phyloP scores from a whole-genome alignment of 2,113 vertebrate species.

The Lonchura striata region DNA sequence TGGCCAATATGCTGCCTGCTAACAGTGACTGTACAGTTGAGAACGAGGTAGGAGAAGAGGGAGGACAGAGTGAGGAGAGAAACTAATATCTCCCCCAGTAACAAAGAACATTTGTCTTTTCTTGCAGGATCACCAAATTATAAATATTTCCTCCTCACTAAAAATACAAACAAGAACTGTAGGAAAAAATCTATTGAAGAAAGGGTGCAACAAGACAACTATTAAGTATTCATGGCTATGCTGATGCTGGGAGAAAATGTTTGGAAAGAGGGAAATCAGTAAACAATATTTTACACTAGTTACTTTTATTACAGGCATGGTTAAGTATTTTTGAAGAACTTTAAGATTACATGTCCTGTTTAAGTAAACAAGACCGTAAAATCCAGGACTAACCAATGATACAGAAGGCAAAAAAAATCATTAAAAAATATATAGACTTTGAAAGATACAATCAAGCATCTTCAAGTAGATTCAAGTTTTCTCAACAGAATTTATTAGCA shows the following conservation, averaged over 20 bases:
- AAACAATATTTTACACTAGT: neutral
- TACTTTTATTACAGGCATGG: neutral
- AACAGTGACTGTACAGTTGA: neutral
- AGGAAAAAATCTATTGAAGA: neutral
- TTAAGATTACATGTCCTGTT: neutral
- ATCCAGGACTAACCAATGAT: neutral
- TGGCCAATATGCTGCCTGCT: neutral
- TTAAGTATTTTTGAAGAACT: neutral
- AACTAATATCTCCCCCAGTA: neutral
- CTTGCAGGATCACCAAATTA: neutral
- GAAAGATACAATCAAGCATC: neutral
- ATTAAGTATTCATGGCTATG: neutral
- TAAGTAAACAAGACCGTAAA: neutral
- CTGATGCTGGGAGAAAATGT: neutral
- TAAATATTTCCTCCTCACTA: neutral
- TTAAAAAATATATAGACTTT: neutral
- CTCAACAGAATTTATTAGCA: neutral
- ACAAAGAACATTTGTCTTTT: neutral
- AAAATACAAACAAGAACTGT: neutral
- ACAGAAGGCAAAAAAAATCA: neutral
- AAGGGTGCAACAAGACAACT: neutral
- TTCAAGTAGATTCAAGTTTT: neutral
- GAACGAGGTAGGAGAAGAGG: neutral
- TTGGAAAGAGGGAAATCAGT: neutral
- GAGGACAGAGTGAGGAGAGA: neutral